Evolutionary conservation across 2,888 invertebrate genomes (phyloP).

Genomic region (Himalopsyche japonica): DNA sequence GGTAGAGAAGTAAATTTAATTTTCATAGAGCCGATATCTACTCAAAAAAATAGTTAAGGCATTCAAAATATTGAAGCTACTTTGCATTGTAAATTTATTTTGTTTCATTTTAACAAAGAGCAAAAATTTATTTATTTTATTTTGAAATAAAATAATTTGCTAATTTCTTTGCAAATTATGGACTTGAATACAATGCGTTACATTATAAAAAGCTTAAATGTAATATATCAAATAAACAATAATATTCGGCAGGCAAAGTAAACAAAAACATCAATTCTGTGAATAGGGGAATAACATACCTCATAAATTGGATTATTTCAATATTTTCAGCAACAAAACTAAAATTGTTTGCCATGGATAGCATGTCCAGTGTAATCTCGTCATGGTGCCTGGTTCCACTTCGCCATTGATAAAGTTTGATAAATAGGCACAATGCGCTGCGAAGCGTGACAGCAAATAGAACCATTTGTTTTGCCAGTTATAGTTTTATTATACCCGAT

Average conservation of each 20-base stretch:
- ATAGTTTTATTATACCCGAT: conserved; percentile 40
- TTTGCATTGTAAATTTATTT: too few species aligned
- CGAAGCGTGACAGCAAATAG: conserved; percentile 41
- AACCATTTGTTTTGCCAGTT: conserved; percentile 40
- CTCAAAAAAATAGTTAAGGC: too few species aligned
- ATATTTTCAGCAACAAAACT: conserved; percentile 12
- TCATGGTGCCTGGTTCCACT: conserved; percentile 30
- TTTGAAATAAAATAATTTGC: too few species aligned
- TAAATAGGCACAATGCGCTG: conserved; percentile 36
- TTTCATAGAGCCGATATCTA: too few species aligned
- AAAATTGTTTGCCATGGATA: neutral
- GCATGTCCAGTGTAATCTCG: conserved; percentile 13
- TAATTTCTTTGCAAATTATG: neutral
- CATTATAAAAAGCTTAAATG: neutral
- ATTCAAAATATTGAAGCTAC: too few species aligned
- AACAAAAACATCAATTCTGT: neutral
- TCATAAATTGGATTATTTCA: neutral
- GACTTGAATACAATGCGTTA: neutral
- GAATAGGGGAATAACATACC: neutral
- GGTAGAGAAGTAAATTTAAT: too few species aligned
- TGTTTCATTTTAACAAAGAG: too few species aligned
- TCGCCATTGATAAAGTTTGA: conserved; percentile 33
- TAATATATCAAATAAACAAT: neutral
- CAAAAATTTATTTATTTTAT: too few species aligned
- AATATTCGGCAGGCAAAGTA: neutral